Evolutionary conservation across 2,797 vertebrate species (phyloP), one percentile per base, ranked within the genome.

Genomic region (Cygnus olor): DNA sequence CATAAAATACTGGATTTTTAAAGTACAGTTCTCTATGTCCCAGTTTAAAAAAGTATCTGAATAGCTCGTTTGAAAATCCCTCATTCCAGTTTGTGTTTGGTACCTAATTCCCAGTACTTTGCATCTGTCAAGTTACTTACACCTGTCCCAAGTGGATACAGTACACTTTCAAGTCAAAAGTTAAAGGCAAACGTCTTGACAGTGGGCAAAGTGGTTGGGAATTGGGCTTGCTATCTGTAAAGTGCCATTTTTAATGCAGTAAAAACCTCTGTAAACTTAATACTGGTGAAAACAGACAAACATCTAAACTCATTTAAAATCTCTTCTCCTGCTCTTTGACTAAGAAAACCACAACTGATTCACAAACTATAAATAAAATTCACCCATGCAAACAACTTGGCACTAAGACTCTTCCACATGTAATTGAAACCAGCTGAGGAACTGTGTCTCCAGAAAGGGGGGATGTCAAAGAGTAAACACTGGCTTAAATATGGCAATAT

Each of bases 291-390:
- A 89, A 70, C 13, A 66, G 38, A 38, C 64, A 71, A 79, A 80
- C 42, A 74, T 34, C 78, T 89, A 85, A 93, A 72, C n/a, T 65
- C 13, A 38, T 85, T 94, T 85, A 69, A 90, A 94, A 90, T 85
- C 28, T 87, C 45, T 78, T 84, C 81, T 89, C 57, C 57, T 2
- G 0, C 34, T 80, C 49, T 91, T 73, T 85, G 71, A 82, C 57
- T 74, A 63, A 72, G 85, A 92, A 91, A 40, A 12, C 65, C 84
- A 80, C 91, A 89, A 53, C 88, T 90, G 89, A 89, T 93, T 89
- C 93, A 80, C 80, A 90, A 97, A 89, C 72, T 87, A n/a, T 92
- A 96, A 95, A 93, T 94, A 96, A 95, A 96, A 90, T 63, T 87
- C 76, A 94, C 61, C 92, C 94, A 80, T 88, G 95, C 90, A 93